Percentiles rank a stretch among this genome's conserved stretches.
phyloP scores from a whole-genome alignment of 2,888 invertebrate genomes.

The Criorhina ranunculi region DNA sequence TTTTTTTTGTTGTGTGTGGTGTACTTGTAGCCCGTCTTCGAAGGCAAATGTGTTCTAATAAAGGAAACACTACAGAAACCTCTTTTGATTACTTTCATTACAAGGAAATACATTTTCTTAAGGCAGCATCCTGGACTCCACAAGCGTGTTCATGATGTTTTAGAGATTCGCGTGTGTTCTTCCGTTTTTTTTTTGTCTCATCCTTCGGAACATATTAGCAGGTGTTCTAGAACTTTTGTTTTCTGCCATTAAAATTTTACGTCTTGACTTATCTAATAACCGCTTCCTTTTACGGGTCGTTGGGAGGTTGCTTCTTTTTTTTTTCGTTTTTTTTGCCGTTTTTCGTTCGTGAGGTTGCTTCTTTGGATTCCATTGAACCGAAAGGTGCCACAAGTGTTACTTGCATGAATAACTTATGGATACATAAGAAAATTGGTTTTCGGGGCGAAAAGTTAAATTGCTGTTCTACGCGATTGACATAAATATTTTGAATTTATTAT shows the following conservation, averaged over 20 bases:
- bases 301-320: slow-evolving; percentile 2
- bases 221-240: slow-evolving; percentile 44
- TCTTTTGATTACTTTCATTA: slow-evolving; percentile 64
- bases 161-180: neutral
- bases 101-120: slow-evolving; percentile 47
- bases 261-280: slow-evolving; percentile 57
- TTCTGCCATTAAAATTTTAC: slow-evolving; percentile 45
- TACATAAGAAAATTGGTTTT: slow-evolving; percentile 58
- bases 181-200: slow-evolving; percentile 5
- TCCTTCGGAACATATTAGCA: slow-evolving; percentile 37
- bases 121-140: neutral
- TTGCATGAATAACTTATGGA: slow-evolving; percentile 52
- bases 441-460: slow-evolving; percentile 51
- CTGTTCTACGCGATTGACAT: slow-evolving; percentile 45
- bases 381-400: slow-evolving; percentile 52
- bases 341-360: neutral
- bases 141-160: neutral
- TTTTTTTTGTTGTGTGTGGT: no score
- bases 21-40: slow-evolving; percentile 4
- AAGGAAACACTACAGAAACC: slow-evolving; percentile 48
- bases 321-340: neutral
- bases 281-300: slow-evolving; percentile 50
- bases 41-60: slow-evolving; percentile 51
- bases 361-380: slow-evolving; percentile 22
- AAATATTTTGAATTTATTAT: slow-evolving; percentile 50